Percentiles rank a stretch among this genome's conserved stretches.
Conservation (phyloP, 2,797 vertebrate species). For the Hirundo rustica region DNA sequence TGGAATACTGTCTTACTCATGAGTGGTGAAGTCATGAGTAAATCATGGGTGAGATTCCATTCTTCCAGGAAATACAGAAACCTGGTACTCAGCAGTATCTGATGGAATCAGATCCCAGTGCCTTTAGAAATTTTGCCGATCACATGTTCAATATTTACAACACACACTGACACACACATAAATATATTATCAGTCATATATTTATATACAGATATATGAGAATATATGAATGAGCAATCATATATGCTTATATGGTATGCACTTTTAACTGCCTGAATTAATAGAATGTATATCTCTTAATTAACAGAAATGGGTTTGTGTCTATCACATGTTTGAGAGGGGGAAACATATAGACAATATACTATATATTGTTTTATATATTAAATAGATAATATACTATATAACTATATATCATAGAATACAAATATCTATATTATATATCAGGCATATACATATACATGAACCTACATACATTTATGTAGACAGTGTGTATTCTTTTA, state of each 20-base stretch:
- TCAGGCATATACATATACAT: background rate
- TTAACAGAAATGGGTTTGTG: background rate
- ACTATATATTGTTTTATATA: background rate
- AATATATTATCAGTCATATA: background rate
- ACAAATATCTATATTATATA: background rate
- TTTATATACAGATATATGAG: background rate
- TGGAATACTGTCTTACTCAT: constrained; percentile 1
- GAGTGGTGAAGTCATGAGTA: background rate
- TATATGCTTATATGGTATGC: background rate
- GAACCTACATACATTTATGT: background rate
- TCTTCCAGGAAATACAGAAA: background rate
- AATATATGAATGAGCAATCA: background rate
- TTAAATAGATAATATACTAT: background rate
- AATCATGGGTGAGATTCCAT: background rate
- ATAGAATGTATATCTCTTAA: background rate
- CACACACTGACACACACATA: fast-evolving
- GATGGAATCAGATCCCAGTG: background rate
- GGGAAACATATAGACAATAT: background rate
- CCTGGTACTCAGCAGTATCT: background rate
- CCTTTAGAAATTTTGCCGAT: background rate
- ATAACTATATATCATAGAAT: background rate
- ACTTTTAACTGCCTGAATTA: background rate
- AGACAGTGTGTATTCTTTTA: background rate
- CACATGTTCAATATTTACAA: background rate
- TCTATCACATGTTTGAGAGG: background rate